Conservation (phyloP, 2,113 vertebrate species). For the Falcunculus frontatus region DNA sequence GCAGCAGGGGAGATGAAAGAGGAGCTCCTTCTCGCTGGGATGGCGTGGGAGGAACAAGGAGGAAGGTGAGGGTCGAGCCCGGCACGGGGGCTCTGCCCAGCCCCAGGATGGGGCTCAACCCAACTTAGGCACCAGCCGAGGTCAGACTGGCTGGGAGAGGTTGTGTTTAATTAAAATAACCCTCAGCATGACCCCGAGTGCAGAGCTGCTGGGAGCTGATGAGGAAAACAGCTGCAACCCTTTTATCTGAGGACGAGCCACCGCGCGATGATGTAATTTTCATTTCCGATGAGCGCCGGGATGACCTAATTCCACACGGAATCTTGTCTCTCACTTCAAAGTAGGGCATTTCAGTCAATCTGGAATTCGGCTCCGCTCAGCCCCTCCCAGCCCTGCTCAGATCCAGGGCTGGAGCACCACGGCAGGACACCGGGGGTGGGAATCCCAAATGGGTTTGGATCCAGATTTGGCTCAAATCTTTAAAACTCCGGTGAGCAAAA, state of each 20-base stretch:
- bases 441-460: not conserved
- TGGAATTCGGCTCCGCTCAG: not conserved
- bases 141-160: not conserved
- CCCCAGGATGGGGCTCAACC: not conserved
- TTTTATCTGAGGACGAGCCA: not conserved
- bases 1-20: not conserved
- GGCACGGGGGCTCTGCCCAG: not conserved
- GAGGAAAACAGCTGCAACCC: not conserved
- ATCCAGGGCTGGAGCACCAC: fast-evolving
- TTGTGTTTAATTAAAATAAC: not conserved
- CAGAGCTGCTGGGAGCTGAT: not conserved
- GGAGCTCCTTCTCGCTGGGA: not conserved
- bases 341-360: not conserved
- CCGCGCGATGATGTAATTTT: not conserved
- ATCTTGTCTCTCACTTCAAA: not conserved
- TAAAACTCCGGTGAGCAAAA: not conserved
- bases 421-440: not conserved
- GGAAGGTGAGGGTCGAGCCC: not conserved
- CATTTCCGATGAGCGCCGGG: not conserved
- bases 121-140: not conserved
- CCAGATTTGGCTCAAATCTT: not conserved
- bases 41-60: not conserved
- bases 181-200: not conserved
- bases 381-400: not conserved
- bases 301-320: not conserved